A percentile compares a stretch with the other conserved stretches of the same genome.
phyloP scores from a whole-genome alignment of 2,113 vertebrate species.

The Dromaius novaehollandiae region DNA sequence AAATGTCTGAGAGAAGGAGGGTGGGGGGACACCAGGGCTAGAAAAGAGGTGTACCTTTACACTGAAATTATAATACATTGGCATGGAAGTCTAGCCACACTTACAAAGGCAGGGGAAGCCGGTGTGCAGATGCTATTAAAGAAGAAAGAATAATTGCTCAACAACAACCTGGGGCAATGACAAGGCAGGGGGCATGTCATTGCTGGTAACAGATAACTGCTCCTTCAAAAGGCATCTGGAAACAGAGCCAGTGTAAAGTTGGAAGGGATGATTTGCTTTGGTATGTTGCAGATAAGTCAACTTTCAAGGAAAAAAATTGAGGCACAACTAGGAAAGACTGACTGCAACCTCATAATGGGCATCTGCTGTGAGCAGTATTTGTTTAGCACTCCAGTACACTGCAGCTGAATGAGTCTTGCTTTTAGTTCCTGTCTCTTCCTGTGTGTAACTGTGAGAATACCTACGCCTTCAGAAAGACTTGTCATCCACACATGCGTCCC shows the following conservation, averaged over 20 bases:
- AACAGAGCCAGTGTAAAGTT: background rate
- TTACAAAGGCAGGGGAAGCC: background rate
- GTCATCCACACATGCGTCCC: background rate
- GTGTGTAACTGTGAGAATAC: background rate
- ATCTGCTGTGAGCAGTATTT: background rate
- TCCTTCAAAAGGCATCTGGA: background rate
- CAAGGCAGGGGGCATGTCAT: background rate
- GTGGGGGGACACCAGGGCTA: background rate
- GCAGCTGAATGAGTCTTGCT: background rate
- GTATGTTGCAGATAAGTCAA: background rate
- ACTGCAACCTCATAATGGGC: background rate
- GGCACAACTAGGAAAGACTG: background rate
- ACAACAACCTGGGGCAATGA: conserved; percentile 32
- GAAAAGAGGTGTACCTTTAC: background rate
- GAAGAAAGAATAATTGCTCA: conserved; percentile 1
- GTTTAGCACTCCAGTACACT: background rate
- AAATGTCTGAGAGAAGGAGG: background rate
- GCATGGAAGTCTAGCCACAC: background rate
- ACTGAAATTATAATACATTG: background rate
- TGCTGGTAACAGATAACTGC: conserved; percentile 8
- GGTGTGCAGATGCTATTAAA: background rate
- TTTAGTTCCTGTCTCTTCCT: background rate
- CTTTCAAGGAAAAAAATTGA: background rate
- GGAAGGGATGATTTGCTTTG: background rate
- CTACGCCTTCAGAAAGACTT: background rate